These are phyloP conservation scores for Eupelmus urozonus DNA, from an alignment of 2,888 invertebrate species.

Conservation along the genomic window DNA sequence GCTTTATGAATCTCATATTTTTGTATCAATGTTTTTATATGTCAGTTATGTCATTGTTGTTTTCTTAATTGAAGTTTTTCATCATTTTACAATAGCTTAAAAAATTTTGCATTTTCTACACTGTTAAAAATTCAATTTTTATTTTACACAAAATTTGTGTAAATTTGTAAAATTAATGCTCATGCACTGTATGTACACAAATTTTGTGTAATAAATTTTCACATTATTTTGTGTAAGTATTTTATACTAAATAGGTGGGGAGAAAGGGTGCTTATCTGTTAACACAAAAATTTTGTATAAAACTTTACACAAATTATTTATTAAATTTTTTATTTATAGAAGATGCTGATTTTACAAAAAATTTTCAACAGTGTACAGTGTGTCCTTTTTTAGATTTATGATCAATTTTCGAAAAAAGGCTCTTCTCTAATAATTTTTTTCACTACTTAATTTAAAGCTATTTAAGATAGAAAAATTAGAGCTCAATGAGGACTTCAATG, in stretches of 20 bases:
- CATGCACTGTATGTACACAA: too few relatives aligned
- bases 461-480: slow-evolving; percentile 34
- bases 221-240: too few relatives aligned
- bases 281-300: too few relatives aligned
- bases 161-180: too few relatives aligned
- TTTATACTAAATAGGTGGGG: too few relatives aligned
- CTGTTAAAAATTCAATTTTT: too few relatives aligned
- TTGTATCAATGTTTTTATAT: slow-evolving; percentile 58
- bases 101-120: slow-evolving; percentile 13
- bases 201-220: too few relatives aligned
- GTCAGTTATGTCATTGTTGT: slow-evolving; percentile 31
- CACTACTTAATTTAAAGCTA: slow-evolving; percentile 13
- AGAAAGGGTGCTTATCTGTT: too few relatives aligned
- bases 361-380: slow-evolving; percentile 14
- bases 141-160: too few relatives aligned
- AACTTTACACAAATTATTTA: too few relatives aligned
- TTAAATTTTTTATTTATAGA: too few relatives aligned
- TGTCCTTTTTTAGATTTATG: slow-evolving; percentile 26
- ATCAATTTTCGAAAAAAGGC: slow-evolving; percentile 37
- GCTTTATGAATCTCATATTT: slow-evolving; percentile 49
- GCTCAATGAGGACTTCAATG: slow-evolving; percentile 34
- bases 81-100: slow-evolving; percentile 23
- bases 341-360: too few relatives aligned
- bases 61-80: slow-evolving; percentile 10
- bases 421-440: slow-evolving; percentile 38